Evolutionary conservation across 2,113 vertebrate genomes (phyloP).

Genomic region (Plecotus auritus): DNA sequence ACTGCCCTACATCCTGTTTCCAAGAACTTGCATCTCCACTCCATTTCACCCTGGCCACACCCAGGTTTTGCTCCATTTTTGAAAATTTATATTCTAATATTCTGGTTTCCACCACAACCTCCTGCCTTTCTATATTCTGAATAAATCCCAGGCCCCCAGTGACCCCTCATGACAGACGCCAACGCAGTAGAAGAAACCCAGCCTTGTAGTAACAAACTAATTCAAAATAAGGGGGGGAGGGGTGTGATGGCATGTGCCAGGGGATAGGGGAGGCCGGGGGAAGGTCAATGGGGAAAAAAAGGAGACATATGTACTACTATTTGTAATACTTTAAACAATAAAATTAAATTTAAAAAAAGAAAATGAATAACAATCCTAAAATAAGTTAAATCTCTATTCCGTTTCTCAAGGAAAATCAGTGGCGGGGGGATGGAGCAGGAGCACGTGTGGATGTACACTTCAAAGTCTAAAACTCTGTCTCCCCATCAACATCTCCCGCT

Average conservation of each 20-base stretch:
- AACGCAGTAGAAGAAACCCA: background rate
- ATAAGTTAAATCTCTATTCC: background rate
- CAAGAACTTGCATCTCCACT: background rate
- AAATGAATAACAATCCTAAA: background rate
- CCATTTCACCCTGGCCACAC: background rate
- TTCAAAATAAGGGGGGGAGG: background rate
- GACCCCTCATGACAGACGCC: background rate
- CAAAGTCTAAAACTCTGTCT: background rate
- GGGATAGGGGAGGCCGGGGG: no score
- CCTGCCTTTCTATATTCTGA: background rate
- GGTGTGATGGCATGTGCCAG: no score
- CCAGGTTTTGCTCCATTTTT: background rate
- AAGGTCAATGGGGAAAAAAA: no score
- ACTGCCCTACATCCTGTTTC: background rate
- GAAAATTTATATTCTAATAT: background rate
- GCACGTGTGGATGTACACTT: background rate
- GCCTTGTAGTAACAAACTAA: background rate
- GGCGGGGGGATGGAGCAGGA: background rate
- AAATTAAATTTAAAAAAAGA: no score
- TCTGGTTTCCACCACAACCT: conserved; percentile 1
- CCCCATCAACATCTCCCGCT: background rate
- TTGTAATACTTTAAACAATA: no score
- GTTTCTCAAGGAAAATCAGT: background rate
- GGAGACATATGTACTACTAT: no score
- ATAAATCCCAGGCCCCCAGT: background rate